Base-by-base conservation (phyloP, 2,888 invertebrate genomes). In the Hypselothyrea guttata region DNA sequence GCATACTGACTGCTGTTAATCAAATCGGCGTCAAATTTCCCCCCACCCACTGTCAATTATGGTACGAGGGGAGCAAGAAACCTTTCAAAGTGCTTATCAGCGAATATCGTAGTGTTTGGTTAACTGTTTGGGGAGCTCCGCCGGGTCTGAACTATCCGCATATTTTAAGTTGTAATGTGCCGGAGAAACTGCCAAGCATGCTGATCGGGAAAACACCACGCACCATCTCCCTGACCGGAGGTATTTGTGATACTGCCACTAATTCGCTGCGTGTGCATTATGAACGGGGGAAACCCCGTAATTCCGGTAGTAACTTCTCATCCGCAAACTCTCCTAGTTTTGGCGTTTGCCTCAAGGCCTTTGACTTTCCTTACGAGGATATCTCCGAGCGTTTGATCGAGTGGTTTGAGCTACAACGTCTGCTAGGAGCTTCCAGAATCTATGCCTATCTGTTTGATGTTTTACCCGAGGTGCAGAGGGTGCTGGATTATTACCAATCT, bases 301-400 rank as follows among this genome's bases (percentile, higher is more conserved):
- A 3, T 8, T 9, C 13, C n/a, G n/a, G n/a, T n/a, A n/a, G n/a
- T n/a, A n/a, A n/a, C n/a, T n/a, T n/a, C n/a, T n/a, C n/a, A n/a
- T n/a, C n/a, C n/a, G n/a, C n/a, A n/a, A n/a, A n/a, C n/a, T 11
- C 22, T 18, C 31, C 54, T 8, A 56, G 35, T 2, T 65, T 97
- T 88, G 96, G 96, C 8, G 96, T 97, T 1, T 97, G 97, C 90
- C 96, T 97, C 27, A 97, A 97, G 89, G 97, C 97, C 0, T 91
- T 98, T 44, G 97, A 97, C 89, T 98, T 97, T 86, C 92, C 95
- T 5, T 95, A 96, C 89, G 95, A 95, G 86, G 97, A 97, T 88
- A 90, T 97, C 0, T 96, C 96, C 0, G 94, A 95, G 7, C 92
- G 96, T 9, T 91, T 98, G 34, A 93, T 97, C 45, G 97, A 98